A percentile compares a stretch with the other conserved stretches of the same genome.
Evolutionary conservation across 2,797 vertebrate species (phyloP).

Genomic region (Babyrousa celebensis): DNA sequence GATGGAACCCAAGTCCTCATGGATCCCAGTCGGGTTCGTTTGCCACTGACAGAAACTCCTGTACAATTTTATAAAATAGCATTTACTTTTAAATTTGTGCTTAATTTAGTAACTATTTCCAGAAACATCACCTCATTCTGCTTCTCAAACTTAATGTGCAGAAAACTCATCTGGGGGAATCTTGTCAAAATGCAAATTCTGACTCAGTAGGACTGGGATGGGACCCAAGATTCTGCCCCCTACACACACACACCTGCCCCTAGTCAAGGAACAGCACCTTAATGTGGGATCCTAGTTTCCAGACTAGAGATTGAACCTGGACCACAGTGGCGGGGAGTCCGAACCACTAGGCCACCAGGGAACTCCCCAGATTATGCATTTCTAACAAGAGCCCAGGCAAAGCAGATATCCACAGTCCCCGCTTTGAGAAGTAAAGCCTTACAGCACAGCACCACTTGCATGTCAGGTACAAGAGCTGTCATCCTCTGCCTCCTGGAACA

Average conservation of each 20-base stretch:
- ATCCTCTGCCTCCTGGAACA: neutral
- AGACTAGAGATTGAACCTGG: too few relatives aligned
- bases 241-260: too few relatives aligned
- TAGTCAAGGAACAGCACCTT: too few relatives aligned
- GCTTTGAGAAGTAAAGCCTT: neutral
- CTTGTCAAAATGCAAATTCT: neutral
- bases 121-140: neutral
- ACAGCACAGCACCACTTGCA: neutral
- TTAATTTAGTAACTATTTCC: neutral
- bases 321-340: too few relatives aligned
- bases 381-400: neutral
- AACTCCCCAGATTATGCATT: neutral
- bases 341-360: too few relatives aligned
- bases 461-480: neutral
- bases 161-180: neutral
- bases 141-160: neutral
- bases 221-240: neutral
- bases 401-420: too few relatives aligned
- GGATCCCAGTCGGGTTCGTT: too few relatives aligned
- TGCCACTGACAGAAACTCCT: too few relatives aligned
- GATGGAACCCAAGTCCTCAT: too few relatives aligned
- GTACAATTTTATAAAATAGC: too few relatives aligned
- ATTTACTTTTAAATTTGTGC: conserved; percentile 3
- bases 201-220: neutral
- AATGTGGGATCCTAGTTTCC: too few relatives aligned